Evolutionary conservation across 92 coral and sea anemone species (phyloP), one percentile per base, ranked within the genome.

Genomic region (Epizoanthus illoricatus): DNA sequence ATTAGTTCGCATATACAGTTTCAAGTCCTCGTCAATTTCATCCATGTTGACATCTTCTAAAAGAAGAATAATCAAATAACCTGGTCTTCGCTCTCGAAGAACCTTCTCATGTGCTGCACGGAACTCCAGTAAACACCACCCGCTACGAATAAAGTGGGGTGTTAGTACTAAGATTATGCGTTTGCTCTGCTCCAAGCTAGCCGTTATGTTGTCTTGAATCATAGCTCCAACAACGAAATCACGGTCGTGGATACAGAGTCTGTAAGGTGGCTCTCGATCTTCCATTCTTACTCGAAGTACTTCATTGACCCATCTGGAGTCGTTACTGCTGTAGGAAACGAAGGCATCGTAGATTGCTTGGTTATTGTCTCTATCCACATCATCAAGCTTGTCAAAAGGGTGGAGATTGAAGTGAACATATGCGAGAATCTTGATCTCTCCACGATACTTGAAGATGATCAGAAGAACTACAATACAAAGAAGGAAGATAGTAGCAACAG

Each of bases 71-170:
- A 93, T 91, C n/a, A 93, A 70, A 57, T 93, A 91, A 83, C 88
- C 86, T 11, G 84, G 75, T 40, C 86, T 90, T 63, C 91, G 91
- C 76, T 91, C 83, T 9, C 90, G 81, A 21, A 81, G n/a, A 56
- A 80, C 97, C 69, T 81, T 91, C 40, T 84, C 92, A 49, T 93
- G 98, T 8, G 98, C 98, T 19, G 94, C 92, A n/a, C 98, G 94
- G 62, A 93, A 93, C 86, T 93, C 98, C 62, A 91, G 47, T 92
- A 85, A 72, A 71, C 94, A 93, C 98, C 98, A 93, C 75, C 88
- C 93, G 83, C 98, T 93, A 58, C 72, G 74, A 49, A 93, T 28
- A 71, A 91, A 93, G 78, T 84, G 55, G 18, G 67, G 90, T 9
- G 98, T 89, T 69, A 93, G 68, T 5, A 93, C 89, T 86, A 93